Evolutionary conservation across 2,888 invertebrate genomes (phyloP).

Genomic region (Sarcophaga variegata): DNA sequence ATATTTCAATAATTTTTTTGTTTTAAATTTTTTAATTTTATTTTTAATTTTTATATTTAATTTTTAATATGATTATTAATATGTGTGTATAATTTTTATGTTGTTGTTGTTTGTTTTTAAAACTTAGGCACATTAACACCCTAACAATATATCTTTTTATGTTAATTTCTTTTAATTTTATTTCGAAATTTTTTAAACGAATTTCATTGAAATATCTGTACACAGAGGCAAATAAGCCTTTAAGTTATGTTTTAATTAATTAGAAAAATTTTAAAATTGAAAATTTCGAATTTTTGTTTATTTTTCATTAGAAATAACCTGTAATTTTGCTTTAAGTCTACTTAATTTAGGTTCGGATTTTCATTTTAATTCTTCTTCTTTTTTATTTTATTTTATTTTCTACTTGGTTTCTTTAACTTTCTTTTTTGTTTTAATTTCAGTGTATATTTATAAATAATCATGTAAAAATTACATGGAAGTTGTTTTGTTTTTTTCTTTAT

Average conservation of each 20-base stretch:
- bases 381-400: conserved; percentile 26
- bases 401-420: conserved; percentile 42
- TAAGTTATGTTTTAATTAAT: no score
- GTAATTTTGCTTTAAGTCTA: conserved; percentile 55
- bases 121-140: conserved; percentile 70
- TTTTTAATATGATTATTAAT: conserved; percentile 41
- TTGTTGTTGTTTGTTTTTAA: conserved; percentile 58
- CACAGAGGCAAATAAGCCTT: no score
- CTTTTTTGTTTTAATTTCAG: conserved; percentile 35
- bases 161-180: conserved; percentile 20
- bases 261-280: no score
- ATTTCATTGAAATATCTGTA: not conserved
- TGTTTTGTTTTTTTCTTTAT: conserved; percentile 26
- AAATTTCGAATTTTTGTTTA: not conserved
- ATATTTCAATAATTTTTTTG: not conserved
- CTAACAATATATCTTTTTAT: conserved; percentile 64
- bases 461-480: conserved; percentile 68
- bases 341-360: conserved; percentile 59
- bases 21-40: conserved; percentile 46
- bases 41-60: conserved; percentile 23
- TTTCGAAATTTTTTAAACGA: not conserved
- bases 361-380: conserved; percentile 11
- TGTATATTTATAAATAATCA: conserved; percentile 67
- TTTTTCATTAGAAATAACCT: conserved; percentile 29
- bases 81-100: conserved; percentile 66